Evolutionary conservation across 2,888 invertebrate genomes (phyloP), one percentile per base, ranked within the genome.

Genomic region (Sphaerolaimus hirsutus): DNA sequence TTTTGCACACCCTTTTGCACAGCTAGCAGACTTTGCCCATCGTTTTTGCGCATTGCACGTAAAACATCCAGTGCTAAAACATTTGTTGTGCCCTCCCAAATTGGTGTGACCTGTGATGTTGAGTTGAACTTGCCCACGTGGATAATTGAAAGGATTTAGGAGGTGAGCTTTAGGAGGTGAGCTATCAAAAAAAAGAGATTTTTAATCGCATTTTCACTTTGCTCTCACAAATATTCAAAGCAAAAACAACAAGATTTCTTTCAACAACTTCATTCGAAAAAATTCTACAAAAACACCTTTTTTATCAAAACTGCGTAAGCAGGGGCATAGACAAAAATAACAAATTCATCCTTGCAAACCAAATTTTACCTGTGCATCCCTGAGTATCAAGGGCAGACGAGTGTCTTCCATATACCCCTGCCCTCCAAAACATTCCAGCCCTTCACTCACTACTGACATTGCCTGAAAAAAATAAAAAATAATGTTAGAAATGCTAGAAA

Each of bases 11-110:
- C 10, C 41, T 40, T 40, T 40, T 40, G 7, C 7, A 5, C 43
- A 10, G 7, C 17, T 10, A 41, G n/a, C n/a, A n/a, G n/a, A n/a
- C 45, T 42, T 7, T 17, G n/a, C 29, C 7, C 14, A 32, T 19
- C 19, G 21, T 45, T 32, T 17, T 38, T 45, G 12, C 21, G 22
- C 27, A 72, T 58, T 2, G 70, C 68, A 45, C 72, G 58, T 5
- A 72, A 59, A 3, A 72, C 68, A 55, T 73, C 72, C 32, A 72
- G 56, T 0, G 70, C 68, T 36, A 72, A 57, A 35, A 73, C 66
- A 54, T 72, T 73, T 7, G 72, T 72, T 1, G 72, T 73, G 21
- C 72, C 73, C 58, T 73, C 72, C 73, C 73, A 73, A 48, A 73
- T 73, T 19, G 71, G 68, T 29, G 70, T 58, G 1, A 72, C 71